phyloP scores from a whole-genome alignment of 2,113 vertebrate species.

The Micronycteris hirsuta region DNA sequence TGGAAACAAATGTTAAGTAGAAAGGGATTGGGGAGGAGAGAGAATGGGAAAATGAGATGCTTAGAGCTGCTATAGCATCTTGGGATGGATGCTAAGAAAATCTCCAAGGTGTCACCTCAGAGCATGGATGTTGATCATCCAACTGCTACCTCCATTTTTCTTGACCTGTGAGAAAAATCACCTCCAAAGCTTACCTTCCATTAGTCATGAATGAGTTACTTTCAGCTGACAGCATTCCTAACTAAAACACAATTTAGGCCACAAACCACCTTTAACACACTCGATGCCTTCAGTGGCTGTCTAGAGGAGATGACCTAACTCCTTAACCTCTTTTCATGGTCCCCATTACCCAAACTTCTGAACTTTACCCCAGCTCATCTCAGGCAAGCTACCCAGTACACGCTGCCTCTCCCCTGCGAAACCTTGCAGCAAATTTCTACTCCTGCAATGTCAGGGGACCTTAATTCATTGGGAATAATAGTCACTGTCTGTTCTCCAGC shows the following conservation, averaged over 20 bases:
- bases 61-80: background rate
- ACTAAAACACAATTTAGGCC: background rate
- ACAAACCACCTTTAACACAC: background rate
- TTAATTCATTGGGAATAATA: background rate
- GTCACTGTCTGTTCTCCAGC: background rate
- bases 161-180: background rate
- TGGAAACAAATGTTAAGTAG: background rate
- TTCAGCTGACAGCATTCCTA: background rate
- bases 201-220: background rate
- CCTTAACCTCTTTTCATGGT: background rate
- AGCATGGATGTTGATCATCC: rapidly evolving
- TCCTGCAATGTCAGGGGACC: background rate
- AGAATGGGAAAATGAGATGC: background rate
- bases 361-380: background rate
- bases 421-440: background rate
- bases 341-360: background rate
- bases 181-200: background rate
- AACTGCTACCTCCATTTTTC: background rate
- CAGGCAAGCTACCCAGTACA: background rate
- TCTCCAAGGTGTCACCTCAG: background rate
- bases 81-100: background rate
- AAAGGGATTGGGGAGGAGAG: background rate
- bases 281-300: rapidly evolving
- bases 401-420: background rate
- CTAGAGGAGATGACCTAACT: background rate